Conservation (phyloP, 2,113 vertebrate genomes). For the Caloenas nicobarica region DNA sequence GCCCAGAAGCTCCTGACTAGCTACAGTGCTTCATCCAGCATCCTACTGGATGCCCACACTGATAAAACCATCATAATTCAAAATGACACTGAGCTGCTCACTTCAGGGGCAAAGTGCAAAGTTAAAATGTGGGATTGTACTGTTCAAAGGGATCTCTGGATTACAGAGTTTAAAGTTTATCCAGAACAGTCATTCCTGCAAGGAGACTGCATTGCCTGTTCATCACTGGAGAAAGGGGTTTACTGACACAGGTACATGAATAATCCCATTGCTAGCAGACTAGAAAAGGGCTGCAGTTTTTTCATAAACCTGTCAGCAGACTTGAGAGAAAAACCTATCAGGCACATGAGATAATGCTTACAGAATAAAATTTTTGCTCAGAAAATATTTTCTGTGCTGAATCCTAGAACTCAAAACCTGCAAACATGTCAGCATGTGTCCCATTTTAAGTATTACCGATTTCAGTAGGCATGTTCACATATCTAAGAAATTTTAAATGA, state of each 20-base stretch:
- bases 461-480: not conserved
- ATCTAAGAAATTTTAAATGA: not conserved
- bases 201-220: not conserved
- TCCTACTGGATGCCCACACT: not conserved
- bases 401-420: not conserved
- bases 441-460: not conserved
- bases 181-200: not conserved
- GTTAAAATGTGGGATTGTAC: not conserved
- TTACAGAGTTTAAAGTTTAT: not conserved
- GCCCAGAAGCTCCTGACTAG: not conserved
- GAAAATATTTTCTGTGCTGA: not conserved
- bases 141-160: not conserved
- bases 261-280: not conserved
- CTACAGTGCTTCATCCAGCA: accelerated
- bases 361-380: not conserved
- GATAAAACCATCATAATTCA: not conserved
- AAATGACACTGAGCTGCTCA: not conserved
- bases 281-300: not conserved
- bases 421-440: not conserved
- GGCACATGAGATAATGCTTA: not conserved
- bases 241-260: not conserved
- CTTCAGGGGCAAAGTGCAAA: not conserved
- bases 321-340: not conserved
- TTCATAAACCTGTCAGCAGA: not conserved
- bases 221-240: not conserved